These are phyloP conservation scores for Mus spicilegus DNA, from an alignment of 2,113 vertebrate genomes.

Conservation along the genomic window DNA sequence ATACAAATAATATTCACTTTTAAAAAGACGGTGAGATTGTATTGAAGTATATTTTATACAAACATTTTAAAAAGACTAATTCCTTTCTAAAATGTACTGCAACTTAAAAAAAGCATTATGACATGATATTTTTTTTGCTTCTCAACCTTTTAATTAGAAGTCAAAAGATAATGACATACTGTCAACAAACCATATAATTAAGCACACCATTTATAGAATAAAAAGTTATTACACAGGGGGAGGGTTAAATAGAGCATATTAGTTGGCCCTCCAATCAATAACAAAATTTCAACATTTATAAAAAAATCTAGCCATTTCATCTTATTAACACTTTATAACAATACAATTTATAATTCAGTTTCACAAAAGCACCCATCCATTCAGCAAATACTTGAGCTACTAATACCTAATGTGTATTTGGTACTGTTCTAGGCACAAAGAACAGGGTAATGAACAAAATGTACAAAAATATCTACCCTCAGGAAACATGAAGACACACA, in stretches of 20 bases:
- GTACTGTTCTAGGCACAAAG: slow-evolving; percentile 45
- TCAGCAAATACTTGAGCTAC: slow-evolving; percentile 51
- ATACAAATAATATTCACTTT: slow-evolving; percentile 39
- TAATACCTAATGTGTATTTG: slow-evolving; percentile 21
- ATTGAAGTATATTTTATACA: slow-evolving; percentile 30
- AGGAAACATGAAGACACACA: slow-evolving; percentile 64
- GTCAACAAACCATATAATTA: slow-evolving; percentile 69
- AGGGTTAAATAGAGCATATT: slow-evolving; percentile 77
- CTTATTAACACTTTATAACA: slow-evolving; percentile 69
- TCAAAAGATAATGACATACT: slow-evolving; percentile 73
- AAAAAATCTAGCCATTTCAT: slow-evolving; percentile 50
- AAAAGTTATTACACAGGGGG: slow-evolving; percentile 89
- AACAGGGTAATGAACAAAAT: slow-evolving; percentile 26
- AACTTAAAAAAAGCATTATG: slow-evolving; percentile 17
- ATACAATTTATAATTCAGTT: slow-evolving; percentile 58
- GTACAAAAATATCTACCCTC: slow-evolving; percentile 55
- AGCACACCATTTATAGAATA: slow-evolving; percentile 89
- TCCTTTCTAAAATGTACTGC: slow-evolving; percentile 40
- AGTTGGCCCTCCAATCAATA: slow-evolving; percentile 67
- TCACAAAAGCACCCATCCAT: slow-evolving; percentile 70
- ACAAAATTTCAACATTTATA: slow-evolving; percentile 65
- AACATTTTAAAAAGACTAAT: slow-evolving; percentile 26
- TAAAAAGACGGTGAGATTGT: slow-evolving; percentile 36
- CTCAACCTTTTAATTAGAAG: slow-evolving; percentile 71
- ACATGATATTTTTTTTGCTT: slow-evolving; percentile 57